Evolutionary conservation across 2,888 invertebrate genomes (phyloP).

Genomic region (Cactoblastis cactorum): DNA sequence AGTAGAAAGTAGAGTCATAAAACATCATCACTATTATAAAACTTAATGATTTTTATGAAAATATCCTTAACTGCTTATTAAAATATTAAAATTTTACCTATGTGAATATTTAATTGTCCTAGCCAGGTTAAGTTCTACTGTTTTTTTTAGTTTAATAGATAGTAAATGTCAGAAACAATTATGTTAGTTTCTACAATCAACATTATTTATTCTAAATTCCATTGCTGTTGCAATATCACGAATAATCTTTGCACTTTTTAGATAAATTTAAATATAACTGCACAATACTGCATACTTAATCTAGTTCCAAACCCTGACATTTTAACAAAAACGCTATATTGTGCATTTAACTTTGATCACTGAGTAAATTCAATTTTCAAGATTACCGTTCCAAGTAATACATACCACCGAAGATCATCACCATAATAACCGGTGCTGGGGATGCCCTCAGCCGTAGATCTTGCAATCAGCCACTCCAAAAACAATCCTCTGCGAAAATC

Average conservation of each 20-base stretch:
- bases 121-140: too few species aligned
- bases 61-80: too few species aligned
- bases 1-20: too few species aligned
- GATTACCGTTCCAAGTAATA: slow-evolving; percentile 67
- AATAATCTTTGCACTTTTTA: neutral
- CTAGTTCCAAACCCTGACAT: neutral
- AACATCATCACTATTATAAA: too few species aligned
- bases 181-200: too few species aligned
- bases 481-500: slow-evolving; percentile 73
- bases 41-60: too few species aligned
- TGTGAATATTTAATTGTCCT: too few species aligned
- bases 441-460: slow-evolving; percentile 32
- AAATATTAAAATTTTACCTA: too few species aligned
- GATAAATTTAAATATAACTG: too few species aligned
- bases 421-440: slow-evolving; percentile 55
- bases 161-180: too few species aligned
- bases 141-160: too few species aligned
- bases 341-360: slow-evolving; percentile 3
- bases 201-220: neutral
- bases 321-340: neutral
- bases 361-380: slow-evolving; percentile 38
- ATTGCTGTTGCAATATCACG: neutral
- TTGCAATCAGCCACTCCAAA: slow-evolving; percentile 40
- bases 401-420: slow-evolving; percentile 72
- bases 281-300: too few species aligned